A percentile compares a stretch with the other conserved stretches of the same genome.
phyloP scores from a whole-genome alignment of 2,113 vertebrate species.

The Halichoeres trimaculatus region DNA sequence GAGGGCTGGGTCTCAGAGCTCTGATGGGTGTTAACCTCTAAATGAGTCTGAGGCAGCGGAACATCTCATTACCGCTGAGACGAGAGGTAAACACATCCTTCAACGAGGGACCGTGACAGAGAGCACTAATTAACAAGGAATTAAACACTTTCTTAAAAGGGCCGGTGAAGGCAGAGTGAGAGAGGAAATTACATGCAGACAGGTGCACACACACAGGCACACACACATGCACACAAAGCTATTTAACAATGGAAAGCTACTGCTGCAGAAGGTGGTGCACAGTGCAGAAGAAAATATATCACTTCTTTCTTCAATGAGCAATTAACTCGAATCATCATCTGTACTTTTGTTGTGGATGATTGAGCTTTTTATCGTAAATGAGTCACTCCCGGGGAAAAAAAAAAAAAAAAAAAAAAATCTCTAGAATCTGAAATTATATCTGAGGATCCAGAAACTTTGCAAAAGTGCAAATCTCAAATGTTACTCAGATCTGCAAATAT shows the following conservation, averaged over 20 bases:
- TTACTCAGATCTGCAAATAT: too few relatives aligned
- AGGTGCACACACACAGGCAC: background rate
- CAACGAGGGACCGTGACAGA: slow-evolving; percentile 48
- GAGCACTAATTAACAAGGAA: slow-evolving; percentile 65
- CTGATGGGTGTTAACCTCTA: slow-evolving; percentile 60
- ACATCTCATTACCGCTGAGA: slow-evolving; percentile 70
- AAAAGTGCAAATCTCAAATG: too few relatives aligned
- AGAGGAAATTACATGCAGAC: background rate
- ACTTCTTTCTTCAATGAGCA: background rate
- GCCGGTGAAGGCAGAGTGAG: slow-evolving; percentile 11
- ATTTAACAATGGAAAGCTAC: background rate
- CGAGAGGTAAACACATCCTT: slow-evolving; percentile 66
- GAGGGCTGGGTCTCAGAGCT: slow-evolving; percentile 23
- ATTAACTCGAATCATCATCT: background rate
- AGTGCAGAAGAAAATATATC: background rate
- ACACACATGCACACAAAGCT: background rate
- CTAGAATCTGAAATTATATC: too few relatives aligned
- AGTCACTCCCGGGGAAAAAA: too few relatives aligned
- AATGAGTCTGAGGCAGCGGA: slow-evolving; percentile 57
- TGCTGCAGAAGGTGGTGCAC: background rate
- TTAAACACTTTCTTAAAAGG: slow-evolving; percentile 60
- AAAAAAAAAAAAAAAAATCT: too few relatives aligned
- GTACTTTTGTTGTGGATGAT: too few relatives aligned
- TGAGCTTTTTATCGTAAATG: too few relatives aligned
- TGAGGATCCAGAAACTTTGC: too few relatives aligned